Base-by-base conservation (phyloP, 2,797 vertebrate species). In the Sarcoramphus papa region DNA sequence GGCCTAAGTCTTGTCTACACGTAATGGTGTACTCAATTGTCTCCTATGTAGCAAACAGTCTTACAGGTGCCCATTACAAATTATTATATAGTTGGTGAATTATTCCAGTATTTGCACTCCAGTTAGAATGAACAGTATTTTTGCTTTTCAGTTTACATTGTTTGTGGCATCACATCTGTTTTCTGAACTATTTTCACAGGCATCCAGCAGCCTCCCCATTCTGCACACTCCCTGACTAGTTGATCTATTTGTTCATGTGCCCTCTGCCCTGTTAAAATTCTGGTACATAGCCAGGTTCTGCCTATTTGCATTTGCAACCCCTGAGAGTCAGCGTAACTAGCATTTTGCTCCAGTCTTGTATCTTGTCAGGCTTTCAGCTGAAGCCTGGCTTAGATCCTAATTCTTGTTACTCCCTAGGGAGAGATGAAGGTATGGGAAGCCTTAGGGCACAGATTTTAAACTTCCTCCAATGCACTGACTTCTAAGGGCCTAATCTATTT, bases 101-200 rank as follows among this genome's bases (percentile, higher is more conserved):
- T 95, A 90, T 63, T 85, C 54, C 62, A 62, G 41, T 69, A 70
- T 90, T 93, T 92, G 54, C 91, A 82, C 67, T 80, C 67, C 59
- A 59, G 50, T 87, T 63, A 67, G 60, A 82, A 64, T 31, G 37
- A 95, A 87, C 77, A 89, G 51, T 84, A 40, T 45, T 90, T 95
- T 68, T 77, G 60, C 53, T 53, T 88, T 93, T 56, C 92, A 80
- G 3, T 89, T 92, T 85, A 62, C 45, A 53, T 67, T 70, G 73
- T 81, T 70, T 53, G 65, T 89, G 45, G 72, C 63, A 69, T 60
- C 48, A 50, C 86, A 83, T 85, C 75, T 92, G 78, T 85, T 93
- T 82, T 74, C 83, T 75, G 74, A 89, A 69, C 51, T 93, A 33
- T 67, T 93, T 50, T 94, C 89, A 92, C 84, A 74, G 78, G 75